phyloP scores from a whole-genome alignment of 2,113 vertebrate species.

The Tylochromis polylepis region DNA sequence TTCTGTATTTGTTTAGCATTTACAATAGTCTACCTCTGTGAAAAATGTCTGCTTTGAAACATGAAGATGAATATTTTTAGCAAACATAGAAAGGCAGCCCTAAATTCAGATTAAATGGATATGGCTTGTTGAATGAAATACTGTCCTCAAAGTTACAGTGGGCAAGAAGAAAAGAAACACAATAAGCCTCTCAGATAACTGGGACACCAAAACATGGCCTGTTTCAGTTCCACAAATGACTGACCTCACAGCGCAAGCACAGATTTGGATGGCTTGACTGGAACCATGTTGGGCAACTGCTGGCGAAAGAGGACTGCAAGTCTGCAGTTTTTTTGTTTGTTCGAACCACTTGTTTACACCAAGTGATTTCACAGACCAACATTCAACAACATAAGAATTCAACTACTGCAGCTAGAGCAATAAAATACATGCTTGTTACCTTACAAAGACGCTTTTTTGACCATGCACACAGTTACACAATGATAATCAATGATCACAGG shows the following conservation, averaged over 20 bases:
- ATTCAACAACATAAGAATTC: neutral
- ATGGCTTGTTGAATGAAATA: constrained; percentile 1
- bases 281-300: neutral
- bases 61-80: neutral
- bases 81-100: neutral
- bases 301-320: neutral
- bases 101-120: neutral
- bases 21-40: neutral
- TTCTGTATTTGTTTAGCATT: neutral
- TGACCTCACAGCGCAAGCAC: constrained; percentile 7
- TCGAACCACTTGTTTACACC: neutral
- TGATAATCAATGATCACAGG: neutral
- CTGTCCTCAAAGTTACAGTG: neutral
- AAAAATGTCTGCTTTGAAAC: neutral
- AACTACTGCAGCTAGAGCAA: neutral
- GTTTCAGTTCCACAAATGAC: constrained; percentile 15
- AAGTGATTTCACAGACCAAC: neutral
- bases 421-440: neutral
- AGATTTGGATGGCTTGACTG: neutral
- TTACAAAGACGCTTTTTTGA: neutral
- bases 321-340: neutral
- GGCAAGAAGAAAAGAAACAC: neutral
- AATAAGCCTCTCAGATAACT: constrained; percentile 42
- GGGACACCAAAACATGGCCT: constrained; percentile 16
- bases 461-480: neutral